Conservation (phyloP, 2,888 invertebrate species). For the Ichneumon xanthorius region DNA sequence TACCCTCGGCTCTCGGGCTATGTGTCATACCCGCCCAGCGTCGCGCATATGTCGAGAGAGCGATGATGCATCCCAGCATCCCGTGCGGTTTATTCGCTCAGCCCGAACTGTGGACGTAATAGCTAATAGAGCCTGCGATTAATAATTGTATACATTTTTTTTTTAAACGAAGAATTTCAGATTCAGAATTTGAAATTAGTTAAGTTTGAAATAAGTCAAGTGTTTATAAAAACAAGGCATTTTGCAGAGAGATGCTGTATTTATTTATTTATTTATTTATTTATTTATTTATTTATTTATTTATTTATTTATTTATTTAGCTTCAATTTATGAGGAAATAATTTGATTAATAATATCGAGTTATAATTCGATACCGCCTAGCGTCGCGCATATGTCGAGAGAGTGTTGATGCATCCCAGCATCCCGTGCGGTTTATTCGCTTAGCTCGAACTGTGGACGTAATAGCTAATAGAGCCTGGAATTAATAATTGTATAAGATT, state of each 20-base stretch:
- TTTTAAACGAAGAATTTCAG: no score
- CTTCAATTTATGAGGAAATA: no score
- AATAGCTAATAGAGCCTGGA: slow-evolving; percentile 49
- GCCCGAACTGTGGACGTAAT: slow-evolving; percentile 47
- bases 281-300: no score
- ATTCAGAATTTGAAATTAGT: no score
- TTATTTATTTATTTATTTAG: no score
- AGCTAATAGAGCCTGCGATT: slow-evolving; percentile 41
- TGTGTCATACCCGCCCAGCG: slow-evolving; percentile 65
- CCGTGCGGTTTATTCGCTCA: slow-evolving; percentile 57
- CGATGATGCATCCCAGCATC: slow-evolving; percentile 67
- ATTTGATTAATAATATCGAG: no score
- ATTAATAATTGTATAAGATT: neutral
- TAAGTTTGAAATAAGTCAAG: no score
- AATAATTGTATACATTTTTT: no score
- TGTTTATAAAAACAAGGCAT: no score
- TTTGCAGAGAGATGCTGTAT: no score
- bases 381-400: slow-evolving; percentile 67
- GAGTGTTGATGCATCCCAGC: slow-evolving; percentile 65
- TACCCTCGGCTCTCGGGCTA: slow-evolving; percentile 44
- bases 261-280: no score
- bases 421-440: slow-evolving; percentile 59
- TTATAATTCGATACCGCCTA: slow-evolving; percentile 28
- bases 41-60: slow-evolving; percentile 67
- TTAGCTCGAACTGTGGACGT: slow-evolving; percentile 44